These are phyloP conservation scores for Dendroctonus valens DNA, from an alignment of 1,140 invertebrate genomes.

Conservation along the genomic window DNA sequence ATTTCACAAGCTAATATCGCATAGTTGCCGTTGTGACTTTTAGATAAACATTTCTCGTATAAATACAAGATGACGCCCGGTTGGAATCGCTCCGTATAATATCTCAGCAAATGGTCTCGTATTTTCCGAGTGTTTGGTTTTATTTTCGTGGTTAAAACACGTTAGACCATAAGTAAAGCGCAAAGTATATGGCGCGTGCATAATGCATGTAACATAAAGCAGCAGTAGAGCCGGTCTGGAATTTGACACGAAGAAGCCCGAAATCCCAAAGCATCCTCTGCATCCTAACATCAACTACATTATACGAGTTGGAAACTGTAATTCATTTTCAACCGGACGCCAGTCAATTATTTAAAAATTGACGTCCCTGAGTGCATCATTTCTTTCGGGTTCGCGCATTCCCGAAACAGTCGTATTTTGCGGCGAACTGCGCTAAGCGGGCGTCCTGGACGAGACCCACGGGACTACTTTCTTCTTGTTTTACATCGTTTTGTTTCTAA, in stretches of 20 bases:
- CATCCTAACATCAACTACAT: constrained; percentile 46
- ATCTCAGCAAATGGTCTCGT: too few relatives aligned
- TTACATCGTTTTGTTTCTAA: constrained; percentile 54
- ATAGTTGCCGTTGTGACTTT: too few relatives aligned
- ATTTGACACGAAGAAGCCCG: constrained; percentile 39
- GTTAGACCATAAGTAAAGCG: constrained; percentile 6
- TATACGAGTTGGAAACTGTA: constrained; percentile 47
- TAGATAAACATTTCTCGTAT: too few relatives aligned
- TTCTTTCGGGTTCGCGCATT: constrained; percentile 43
- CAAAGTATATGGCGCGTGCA: constrained; percentile 18
- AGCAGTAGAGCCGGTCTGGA: constrained; percentile 29
- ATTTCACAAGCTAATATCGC: too few relatives aligned
- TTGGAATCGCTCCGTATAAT: too few relatives aligned
- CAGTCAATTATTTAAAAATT: constrained; percentile 56
- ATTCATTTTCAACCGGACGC: constrained; percentile 55
- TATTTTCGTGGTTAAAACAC: constrained; percentile 3
- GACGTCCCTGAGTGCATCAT: constrained; percentile 52
- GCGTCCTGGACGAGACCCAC: constrained; percentile 41
- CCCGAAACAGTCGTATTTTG: constrained; percentile 51
- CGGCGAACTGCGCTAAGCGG: constrained; percentile 31
- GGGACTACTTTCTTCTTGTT: constrained; percentile 51
- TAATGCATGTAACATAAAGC: constrained; percentile 37
- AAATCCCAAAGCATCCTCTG: constrained; percentile 39
- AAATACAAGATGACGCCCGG: too few relatives aligned
- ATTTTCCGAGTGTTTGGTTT: neutral